Conservation (phyloP, 2,888 invertebrate genomes). For the Eustalomyia histrio region DNA sequence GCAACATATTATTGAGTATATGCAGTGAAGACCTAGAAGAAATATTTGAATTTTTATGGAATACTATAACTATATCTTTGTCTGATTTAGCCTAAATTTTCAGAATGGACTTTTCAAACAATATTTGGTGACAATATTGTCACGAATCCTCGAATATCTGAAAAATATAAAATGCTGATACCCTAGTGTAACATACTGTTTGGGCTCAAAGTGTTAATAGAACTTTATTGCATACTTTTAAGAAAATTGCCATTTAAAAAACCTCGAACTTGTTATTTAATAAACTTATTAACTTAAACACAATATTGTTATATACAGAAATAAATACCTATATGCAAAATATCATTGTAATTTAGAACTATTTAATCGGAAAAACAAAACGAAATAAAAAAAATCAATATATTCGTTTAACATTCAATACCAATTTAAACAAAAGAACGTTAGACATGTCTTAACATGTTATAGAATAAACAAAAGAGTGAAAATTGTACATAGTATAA, state of each 20-base stretch:
- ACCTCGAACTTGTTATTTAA: slow-evolving; percentile 52
- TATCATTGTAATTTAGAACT: neutral
- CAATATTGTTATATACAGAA: neutral
- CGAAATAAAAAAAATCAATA: slow-evolving; percentile 49
- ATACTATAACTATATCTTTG: too few relatives aligned
- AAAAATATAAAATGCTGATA: too few relatives aligned
- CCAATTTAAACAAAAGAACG: slow-evolving; percentile 34
- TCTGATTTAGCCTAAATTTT: too few relatives aligned
- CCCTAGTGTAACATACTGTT: too few relatives aligned
- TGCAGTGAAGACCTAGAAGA: too few relatives aligned
- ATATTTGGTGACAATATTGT: too few relatives aligned
- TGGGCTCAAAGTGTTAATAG: too few relatives aligned
- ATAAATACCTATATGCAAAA: slow-evolving; percentile 8
- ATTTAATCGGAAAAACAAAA: slow-evolving; percentile 4
- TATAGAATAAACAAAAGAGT: neutral
- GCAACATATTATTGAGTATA: too few relatives aligned
- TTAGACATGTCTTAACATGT: slow-evolving; percentile 51
- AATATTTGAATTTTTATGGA: too few relatives aligned
- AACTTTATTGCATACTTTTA: too few relatives aligned
- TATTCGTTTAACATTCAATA: slow-evolving; percentile 57
- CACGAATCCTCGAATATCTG: too few relatives aligned
- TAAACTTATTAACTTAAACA: neutral
- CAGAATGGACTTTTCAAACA: too few relatives aligned
- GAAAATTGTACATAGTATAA: slow-evolving; percentile 14
- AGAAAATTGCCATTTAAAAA: neutral